phyloP scores from a whole-genome alignment of 2,888 invertebrate species.

The Andrena chrysosceles region DNA sequence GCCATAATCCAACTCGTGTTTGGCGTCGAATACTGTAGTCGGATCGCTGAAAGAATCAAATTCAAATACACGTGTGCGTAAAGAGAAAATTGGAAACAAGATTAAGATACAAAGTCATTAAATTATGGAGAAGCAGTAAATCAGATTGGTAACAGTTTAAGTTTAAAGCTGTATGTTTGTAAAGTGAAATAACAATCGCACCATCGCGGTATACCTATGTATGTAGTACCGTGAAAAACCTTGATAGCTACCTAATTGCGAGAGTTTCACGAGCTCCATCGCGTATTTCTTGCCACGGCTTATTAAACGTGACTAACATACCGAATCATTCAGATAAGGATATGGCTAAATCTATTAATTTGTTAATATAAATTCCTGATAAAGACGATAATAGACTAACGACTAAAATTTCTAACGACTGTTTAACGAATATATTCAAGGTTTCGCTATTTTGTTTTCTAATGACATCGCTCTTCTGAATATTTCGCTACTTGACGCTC shows the following conservation, averaged over 20 bases:
- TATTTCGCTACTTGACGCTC: background rate
- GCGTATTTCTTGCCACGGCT: slow-evolving; percentile 3
- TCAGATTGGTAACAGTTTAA: background rate
- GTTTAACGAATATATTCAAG: too few species aligned
- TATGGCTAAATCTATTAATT: background rate
- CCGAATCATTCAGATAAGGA: background rate
- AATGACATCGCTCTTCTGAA: slow-evolving; percentile 7
- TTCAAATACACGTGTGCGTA: background rate
- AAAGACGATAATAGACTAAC: background rate
- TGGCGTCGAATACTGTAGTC: background rate
- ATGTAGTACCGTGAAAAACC: background rate
- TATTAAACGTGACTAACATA: slow-evolving; percentile 4
- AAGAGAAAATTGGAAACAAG: background rate
- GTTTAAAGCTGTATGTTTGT: background rate
- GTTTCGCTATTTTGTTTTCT: background rate
- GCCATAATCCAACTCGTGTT: slow-evolving; percentile 18
- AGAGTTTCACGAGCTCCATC: background rate
- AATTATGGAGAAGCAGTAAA: background rate
- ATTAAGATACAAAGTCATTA: background rate
- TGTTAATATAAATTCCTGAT: background rate
- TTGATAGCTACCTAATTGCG: background rate
- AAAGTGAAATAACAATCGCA: background rate
- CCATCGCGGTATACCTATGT: background rate
- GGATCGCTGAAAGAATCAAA: slow-evolving; percentile 22
- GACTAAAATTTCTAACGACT: slow-evolving; percentile 2